A percentile compares a stretch with the other conserved stretches of the same genome.
phyloP scores from a whole-genome alignment of 2,888 invertebrate species.

The Tinea trinotella region DNA sequence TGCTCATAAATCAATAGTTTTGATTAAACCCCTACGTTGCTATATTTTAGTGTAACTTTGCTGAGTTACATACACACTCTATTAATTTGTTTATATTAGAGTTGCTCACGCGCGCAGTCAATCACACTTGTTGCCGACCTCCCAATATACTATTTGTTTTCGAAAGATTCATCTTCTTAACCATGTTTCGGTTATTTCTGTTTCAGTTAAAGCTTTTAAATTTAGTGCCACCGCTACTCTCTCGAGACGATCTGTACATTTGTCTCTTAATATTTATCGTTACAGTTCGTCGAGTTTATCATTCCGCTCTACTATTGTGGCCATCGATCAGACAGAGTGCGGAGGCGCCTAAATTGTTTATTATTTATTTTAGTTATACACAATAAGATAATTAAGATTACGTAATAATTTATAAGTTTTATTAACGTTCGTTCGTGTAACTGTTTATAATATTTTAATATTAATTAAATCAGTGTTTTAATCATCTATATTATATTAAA shows the following conservation, averaged over 20 bases:
- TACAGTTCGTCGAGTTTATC: constrained; percentile 62
- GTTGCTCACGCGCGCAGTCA: constrained; percentile 69
- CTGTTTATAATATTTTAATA: too few relatives aligned
- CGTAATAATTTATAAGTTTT: not conserved
- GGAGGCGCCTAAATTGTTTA: constrained; percentile 51
- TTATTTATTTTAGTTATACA: constrained; percentile 9
- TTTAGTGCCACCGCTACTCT: constrained; percentile 70
- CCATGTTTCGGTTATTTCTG: constrained; percentile 71
- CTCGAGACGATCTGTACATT: constrained; percentile 66
- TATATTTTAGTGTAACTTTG: not conserved
- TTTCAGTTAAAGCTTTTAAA: constrained; percentile 72
- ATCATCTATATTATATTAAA: not conserved
- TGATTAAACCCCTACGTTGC: not conserved
- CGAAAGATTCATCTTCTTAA: constrained; percentile 57
- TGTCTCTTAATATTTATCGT: constrained; percentile 70
- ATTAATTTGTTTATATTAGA: constrained; percentile 73
- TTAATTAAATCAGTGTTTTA: not conserved
- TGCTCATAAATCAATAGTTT: not conserved
- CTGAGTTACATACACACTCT: constrained; percentile 30
- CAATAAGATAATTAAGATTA: not conserved
- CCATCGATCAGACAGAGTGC: constrained; percentile 67
- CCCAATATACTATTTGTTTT: constrained; percentile 70
- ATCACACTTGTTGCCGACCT: constrained; percentile 68
- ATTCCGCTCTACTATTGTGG: constrained; percentile 64
- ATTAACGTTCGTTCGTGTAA: not conserved